Evolutionary conservation across 2,888 invertebrate species (phyloP).

Genomic region (Plutella xylostella): DNA sequence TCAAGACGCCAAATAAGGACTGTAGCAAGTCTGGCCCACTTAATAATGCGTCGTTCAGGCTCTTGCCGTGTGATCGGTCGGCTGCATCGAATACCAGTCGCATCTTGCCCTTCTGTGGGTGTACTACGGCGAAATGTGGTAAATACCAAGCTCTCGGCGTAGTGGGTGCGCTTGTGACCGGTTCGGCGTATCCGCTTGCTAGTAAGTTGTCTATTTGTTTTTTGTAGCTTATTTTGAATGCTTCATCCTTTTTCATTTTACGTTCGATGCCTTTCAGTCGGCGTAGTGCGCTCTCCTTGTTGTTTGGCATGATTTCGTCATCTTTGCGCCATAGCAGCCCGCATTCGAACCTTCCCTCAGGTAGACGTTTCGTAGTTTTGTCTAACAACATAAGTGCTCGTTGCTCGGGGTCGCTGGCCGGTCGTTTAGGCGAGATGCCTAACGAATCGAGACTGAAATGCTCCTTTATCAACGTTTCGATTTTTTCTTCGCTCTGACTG

Average conservation of each 20-base stretch:
- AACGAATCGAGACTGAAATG: not conserved
- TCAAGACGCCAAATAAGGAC: conserved; percentile 18
- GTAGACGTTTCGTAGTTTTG: not conserved
- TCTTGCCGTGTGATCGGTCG: not conserved
- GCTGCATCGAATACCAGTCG: conserved; percentile 2
- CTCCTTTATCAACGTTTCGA: not conserved
- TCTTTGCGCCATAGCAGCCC: not conserved
- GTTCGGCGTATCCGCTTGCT: not conserved
- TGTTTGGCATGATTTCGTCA: too few species aligned
- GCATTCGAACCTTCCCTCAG: not conserved
- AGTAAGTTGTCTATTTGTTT: not conserved
- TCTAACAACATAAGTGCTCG: not conserved
- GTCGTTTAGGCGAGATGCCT: not conserved
- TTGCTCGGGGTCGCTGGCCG: not conserved
- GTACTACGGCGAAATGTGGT: not conserved
- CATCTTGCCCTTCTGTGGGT: not conserved
- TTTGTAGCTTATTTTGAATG: not conserved
- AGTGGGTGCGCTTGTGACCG: not conserved
- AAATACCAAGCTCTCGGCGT: not conserved
- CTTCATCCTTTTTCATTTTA: not conserved
- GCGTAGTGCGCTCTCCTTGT: not conserved
- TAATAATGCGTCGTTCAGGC: conserved; percentile 7
- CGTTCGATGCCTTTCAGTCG: not conserved
- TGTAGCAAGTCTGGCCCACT: conserved; percentile 18
- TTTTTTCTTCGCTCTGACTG: not conserved